phyloP scores from a whole-genome alignment of 2,888 invertebrate genomes.

The Ectemnius continuus region DNA sequence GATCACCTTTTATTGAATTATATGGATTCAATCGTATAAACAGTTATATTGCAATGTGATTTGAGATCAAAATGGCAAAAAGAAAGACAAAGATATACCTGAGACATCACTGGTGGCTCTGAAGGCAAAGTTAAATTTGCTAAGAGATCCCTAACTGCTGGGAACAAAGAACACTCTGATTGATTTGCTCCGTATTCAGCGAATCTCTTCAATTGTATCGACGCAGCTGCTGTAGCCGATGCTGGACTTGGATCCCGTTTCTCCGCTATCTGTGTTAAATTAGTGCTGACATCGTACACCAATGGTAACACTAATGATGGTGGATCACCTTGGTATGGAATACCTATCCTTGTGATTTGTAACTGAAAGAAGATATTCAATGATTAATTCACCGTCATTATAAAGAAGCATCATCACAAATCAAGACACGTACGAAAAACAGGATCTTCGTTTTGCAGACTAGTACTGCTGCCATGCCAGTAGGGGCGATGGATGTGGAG shows the following conservation, averaged over 20 bases:
- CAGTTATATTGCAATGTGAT: background rate
- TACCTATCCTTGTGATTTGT: constrained; percentile 85
- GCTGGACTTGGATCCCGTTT: constrained; percentile 84
- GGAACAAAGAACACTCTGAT: constrained; percentile 93
- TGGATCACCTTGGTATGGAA: constrained; percentile 83
- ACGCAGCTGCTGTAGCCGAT: constrained; percentile 83
- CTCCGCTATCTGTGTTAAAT: constrained; percentile 92
- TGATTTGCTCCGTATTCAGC: constrained; percentile 84
- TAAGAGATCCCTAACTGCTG: constrained; percentile 92
- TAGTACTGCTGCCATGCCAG: constrained; percentile 92
- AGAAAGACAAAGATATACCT: constrained; percentile 47
- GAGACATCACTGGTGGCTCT: constrained; percentile 83
- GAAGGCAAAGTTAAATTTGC: constrained; percentile 90
- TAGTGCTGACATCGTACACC: constrained; percentile 92
- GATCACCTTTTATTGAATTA: background rate
- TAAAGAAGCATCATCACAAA: background rate
- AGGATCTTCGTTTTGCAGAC: constrained; percentile 92
- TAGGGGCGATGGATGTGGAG: constrained; percentile 88
- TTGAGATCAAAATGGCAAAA: background rate
- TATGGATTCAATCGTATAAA: background rate
- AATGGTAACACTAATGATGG: constrained; percentile 90
- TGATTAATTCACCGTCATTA: background rate
- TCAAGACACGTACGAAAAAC: constrained; percentile 87
- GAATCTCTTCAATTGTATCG: constrained; percentile 84
- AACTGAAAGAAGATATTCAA: constrained; percentile 79